Evolutionary conservation across 2,797 vertebrate genomes (phyloP), one percentile per base, ranked within the genome.

Genomic region (Gadopsis marmoratus): DNA sequence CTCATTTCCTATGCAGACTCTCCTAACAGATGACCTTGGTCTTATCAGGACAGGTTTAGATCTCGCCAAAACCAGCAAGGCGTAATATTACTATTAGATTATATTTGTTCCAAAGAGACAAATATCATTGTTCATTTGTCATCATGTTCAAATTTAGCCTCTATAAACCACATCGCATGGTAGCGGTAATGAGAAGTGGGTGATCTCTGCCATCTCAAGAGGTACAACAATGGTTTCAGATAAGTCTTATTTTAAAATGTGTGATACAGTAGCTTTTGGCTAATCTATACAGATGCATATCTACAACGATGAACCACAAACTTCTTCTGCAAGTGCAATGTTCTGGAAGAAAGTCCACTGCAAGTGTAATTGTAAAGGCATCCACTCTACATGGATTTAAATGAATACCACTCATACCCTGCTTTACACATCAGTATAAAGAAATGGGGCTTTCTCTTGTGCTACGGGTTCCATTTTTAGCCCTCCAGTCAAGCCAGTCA

Each of bases 1-100:
- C 86, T 92, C 82, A 92, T 93, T 91, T 83, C 81, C 83, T 87
- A 93, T 92, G 89, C 90, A 92, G 89, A 88, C 89, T 86, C 88
- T 91, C 87, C 89, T 88, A 93, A 90, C 92, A 90, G 87, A 95
- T 94, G 92, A 95, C 94, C 93, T 93, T 94, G 93, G 92, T 89
- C 86, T 92, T 90, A 92, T 92, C 92, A 89, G 84, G 83, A 91
- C 60, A 86, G 78, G 75, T 84, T 89, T 86, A 90, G 81, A 91
- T 88, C 88, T 81, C 60, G 35, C 79, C 78, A 81, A 90, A 92
- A 88, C 79, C 70, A 37, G 82, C 72, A 74, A 79, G 80, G 87
- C 65, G 74, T 56, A 68, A 81, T 87, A 79, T 78, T 87, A 84
- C 77, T 79, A 85, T 85, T 89, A 78, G 82, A 87, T 75, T 75